These are phyloP conservation scores for Pseudococcus longispinus DNA, from an alignment of 2,888 invertebrate species.

Conservation along the genomic window DNA sequence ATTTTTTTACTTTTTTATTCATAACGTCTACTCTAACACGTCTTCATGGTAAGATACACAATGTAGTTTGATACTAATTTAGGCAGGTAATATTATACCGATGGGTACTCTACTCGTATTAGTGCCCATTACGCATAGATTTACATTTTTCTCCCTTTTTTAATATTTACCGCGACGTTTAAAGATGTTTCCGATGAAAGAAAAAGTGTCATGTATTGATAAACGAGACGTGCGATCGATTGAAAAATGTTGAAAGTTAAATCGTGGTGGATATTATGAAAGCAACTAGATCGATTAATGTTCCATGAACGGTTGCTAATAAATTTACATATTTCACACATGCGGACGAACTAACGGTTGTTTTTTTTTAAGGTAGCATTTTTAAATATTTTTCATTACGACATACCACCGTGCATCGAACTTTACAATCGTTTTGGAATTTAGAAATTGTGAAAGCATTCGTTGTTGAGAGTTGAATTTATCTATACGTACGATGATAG, in stretches of 20 bases:
- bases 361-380: background rate
- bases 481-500: background rate
- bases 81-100: background rate
- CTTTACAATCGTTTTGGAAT: constrained; percentile 12
- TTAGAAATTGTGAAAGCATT: constrained; percentile 8
- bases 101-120: background rate
- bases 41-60: background rate
- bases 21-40: background rate
- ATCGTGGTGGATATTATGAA: background rate
- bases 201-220: constrained; percentile 39
- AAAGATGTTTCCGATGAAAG: constrained; percentile 43
- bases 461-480: background rate
- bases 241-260: constrained; percentile 23
- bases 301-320: background rate
- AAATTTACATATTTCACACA: background rate
- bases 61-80: background rate
- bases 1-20: constrained; percentile 28
- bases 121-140: background rate
- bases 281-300: constrained; percentile 1
- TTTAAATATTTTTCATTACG: background rate
- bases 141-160: background rate
- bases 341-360: background rate
- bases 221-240: background rate
- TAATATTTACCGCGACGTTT: background rate
- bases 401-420: background rate